phyloP scores from a whole-genome alignment of 2,113 vertebrate genomes.

The Megaptera novaeangliae region DNA sequence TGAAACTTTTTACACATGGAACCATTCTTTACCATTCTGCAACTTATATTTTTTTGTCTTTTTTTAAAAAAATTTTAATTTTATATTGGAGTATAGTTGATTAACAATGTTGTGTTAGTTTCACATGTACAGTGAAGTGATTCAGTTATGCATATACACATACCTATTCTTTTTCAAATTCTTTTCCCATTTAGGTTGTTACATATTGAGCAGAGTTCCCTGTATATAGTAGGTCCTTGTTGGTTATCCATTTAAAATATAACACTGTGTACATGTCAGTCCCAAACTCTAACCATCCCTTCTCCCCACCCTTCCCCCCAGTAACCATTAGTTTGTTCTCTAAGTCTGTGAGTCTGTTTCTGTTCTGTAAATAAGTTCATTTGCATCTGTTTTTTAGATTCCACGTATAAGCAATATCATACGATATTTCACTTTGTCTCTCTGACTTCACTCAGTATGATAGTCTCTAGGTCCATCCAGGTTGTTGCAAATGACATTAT shows the following conservation, averaged over 20 bases:
- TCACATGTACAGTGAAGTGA: background rate
- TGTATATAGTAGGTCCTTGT: background rate
- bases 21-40: background rate
- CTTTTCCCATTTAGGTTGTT: background rate
- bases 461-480: background rate
- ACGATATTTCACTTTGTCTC: background rate
- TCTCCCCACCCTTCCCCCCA: background rate
- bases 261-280: background rate
- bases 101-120: background rate
- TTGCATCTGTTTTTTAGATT: background rate
- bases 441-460: background rate
- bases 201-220: background rate
- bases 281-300: background rate
- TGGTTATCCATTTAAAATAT: background rate
- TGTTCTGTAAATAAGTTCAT: background rate
- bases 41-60: background rate
- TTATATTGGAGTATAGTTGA: background rate
- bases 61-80: background rate
- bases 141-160: background rate
- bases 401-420: background rate
- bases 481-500: background rate
- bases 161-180: background rate
- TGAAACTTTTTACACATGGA: background rate
- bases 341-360: background rate
- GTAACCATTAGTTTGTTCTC: background rate